phyloP scores from a whole-genome alignment of 2,113 vertebrate genomes.

The Chrysemys picta region DNA sequence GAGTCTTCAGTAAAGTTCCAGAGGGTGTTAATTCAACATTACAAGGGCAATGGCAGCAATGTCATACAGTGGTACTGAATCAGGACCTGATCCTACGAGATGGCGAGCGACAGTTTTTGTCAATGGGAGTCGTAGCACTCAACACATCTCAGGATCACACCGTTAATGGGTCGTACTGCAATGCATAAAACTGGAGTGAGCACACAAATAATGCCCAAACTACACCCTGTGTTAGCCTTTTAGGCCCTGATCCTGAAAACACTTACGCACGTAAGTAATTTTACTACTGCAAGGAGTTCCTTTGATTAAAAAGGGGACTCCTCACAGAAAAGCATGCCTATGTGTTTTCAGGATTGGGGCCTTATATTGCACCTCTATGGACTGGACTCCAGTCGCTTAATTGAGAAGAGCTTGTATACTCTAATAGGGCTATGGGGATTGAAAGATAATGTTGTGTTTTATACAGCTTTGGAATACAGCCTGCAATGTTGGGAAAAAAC shows the following conservation, averaged over 20 bases:
- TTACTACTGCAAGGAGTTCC: background rate
- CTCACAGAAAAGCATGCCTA: fast-evolving
- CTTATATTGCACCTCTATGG: background rate
- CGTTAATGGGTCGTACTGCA: background rate
- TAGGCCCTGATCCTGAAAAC: background rate
- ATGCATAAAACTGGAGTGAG: background rate
- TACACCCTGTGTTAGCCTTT: background rate
- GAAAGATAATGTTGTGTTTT: constrained; percentile 85
- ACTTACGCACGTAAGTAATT: background rate
- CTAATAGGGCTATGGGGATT: constrained; percentile 59
- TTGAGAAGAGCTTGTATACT: constrained; percentile 28
- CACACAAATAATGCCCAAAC: constrained; percentile 5
- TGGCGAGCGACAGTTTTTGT: constrained; percentile 14
- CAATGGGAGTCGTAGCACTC: constrained; percentile 1
- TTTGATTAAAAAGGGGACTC: background rate
- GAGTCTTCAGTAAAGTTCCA: background rate
- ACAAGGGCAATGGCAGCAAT: background rate
- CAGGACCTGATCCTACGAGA: background rate
- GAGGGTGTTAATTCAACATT: background rate
- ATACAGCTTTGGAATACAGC: constrained; percentile 83
- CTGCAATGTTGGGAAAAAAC: constrained; percentile 52
- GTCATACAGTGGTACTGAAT: background rate
- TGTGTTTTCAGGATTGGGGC: constrained; percentile 52
- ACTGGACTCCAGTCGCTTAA: background rate
- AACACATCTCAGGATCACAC: background rate